Base-by-base conservation (phyloP, 1,140 invertebrate species). In the Tenebrio molitor region DNA sequence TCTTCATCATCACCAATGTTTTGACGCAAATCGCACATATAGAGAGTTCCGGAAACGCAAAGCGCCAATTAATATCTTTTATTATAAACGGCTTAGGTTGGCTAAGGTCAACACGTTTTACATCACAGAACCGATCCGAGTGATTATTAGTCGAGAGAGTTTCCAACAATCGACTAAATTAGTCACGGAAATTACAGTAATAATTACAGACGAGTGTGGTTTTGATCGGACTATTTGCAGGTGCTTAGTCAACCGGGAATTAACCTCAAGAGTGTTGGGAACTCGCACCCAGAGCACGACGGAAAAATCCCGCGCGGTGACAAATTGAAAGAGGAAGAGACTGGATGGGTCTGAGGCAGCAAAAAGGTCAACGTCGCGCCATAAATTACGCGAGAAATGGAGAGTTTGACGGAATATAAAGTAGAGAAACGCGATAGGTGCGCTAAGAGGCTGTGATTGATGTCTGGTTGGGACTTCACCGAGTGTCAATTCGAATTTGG, bases 101-200 rank as follows among this genome's bases (percentile, higher is more conserved):
- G 23, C 50, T 58, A 58, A 58, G 50, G 50, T 58, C 50, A 58
- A 58, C 50, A 33, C 50, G 50, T 58, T 58, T 58, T 58, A 29
- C 50, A 58, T 58, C 50, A 58, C 12, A 58, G 23, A 58, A 50
- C 19, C 44, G 17, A 50, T 50, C 17, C 44, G 25, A 29, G 3
- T 3, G n/a, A 39, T 39, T 7, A 39, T 39, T 12, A 12, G 17
- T 21, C 8, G 36, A 4, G 14, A 46, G 42, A 46, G 23, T 58
- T 58, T 58, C 50, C 50, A 58, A 58, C 50, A 58, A 58, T 58
- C 23, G 50, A 29, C 50, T 58, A 58, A 58, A 58, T 58, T 58
- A 58, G 50, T 58, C 50, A 58, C 12, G 36, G 36, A 39, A 58
- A 58, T 58, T 58, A 58, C 50, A 14, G 50, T 39, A 39, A 39